phyloP scores from a whole-genome alignment of 2,888 invertebrate species.

The Spodoptera littoralis region DNA sequence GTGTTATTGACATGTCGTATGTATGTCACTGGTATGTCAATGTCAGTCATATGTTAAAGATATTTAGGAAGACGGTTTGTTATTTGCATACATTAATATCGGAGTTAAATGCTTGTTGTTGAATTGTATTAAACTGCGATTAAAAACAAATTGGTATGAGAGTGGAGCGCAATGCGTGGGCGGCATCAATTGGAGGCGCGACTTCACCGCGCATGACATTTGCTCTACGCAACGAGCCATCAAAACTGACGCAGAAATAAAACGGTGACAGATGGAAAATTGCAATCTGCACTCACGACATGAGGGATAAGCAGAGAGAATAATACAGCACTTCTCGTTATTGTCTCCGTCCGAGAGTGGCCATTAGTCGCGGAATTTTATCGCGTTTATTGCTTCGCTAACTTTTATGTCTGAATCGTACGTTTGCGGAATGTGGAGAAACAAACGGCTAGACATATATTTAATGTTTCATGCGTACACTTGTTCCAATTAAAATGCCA shows the following conservation, averaged over 20 bases:
- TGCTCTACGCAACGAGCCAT: conserved; percentile 68
- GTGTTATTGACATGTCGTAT: conserved; percentile 32
- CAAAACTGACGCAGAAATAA: conserved; percentile 71
- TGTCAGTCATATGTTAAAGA: conserved; percentile 12
- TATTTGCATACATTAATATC: conserved; percentile 1
- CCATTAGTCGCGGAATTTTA: conserved; percentile 52
- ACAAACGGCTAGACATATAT: conserved; percentile 33
- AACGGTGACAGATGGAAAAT: conserved; percentile 66
- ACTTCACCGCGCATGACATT: conserved; percentile 51
- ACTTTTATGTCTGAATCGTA: conserved; percentile 44
- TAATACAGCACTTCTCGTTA: conserved; percentile 47
- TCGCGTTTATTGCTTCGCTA: conserved; percentile 46
- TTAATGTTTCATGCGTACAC: conserved; percentile 22
- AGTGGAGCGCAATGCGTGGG: conserved; percentile 57
- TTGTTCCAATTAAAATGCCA: conserved; percentile 26
- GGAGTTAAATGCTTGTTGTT: not conserved
- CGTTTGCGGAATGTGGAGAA: conserved; percentile 39
- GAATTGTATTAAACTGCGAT: conserved; percentile 26
- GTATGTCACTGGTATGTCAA: conserved; percentile 31
- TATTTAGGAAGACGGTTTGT: conserved; percentile 3
- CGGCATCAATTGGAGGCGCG: conserved; percentile 56
- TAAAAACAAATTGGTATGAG: conserved; percentile 39
- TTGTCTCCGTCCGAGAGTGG: conserved; percentile 41
- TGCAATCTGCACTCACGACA: conserved; percentile 60
- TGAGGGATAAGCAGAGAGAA: conserved; percentile 53